A percentile compares a stretch with the other conserved stretches of the same genome.
phyloP scores from a whole-genome alignment of 2,888 invertebrate genomes.

The Syrphus vitripennis region DNA sequence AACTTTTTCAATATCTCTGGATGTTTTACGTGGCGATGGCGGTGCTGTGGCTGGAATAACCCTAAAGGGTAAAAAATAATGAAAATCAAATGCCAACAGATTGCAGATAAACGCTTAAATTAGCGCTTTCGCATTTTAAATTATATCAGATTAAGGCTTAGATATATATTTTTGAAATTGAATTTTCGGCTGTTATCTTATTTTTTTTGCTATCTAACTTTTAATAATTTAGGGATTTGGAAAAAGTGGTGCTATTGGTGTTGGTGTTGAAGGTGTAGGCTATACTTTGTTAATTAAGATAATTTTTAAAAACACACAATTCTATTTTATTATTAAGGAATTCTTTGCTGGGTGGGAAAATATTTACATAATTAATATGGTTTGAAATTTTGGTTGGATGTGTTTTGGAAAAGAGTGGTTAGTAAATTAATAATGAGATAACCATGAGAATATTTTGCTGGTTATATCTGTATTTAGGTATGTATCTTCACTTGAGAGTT shows the following conservation, averaged over 20 bases:
- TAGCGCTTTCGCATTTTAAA: slow-evolving; percentile 36
- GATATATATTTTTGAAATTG: not conserved
- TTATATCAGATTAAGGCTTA: slow-evolving; percentile 41
- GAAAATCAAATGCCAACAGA: slow-evolving; percentile 59
- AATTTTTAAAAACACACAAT: not conserved
- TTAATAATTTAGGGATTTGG: not conserved
- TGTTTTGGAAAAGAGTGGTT: too few species aligned
- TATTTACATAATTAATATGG: not conserved
- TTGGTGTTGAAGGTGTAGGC: too few species aligned
- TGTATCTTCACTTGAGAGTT: too few species aligned
- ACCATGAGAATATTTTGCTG: not conserved
- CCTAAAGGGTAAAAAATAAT: slow-evolving; percentile 11
- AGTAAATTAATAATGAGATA: not conserved
- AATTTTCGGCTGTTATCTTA: not conserved
- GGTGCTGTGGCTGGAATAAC: not conserved
- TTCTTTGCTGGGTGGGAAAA: not conserved
- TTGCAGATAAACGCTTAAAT: slow-evolving; percentile 49
- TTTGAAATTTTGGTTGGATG: not conserved
- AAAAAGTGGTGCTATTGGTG: not conserved
- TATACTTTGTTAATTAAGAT: not conserved
- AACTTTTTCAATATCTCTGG: slow-evolving; percentile 15
- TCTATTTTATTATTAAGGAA: not conserved
- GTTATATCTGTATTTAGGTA: too few species aligned
- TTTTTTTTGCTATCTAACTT: not conserved
- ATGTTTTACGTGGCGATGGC: slow-evolving; percentile 23